Conservation (phyloP, 2,113 vertebrate genomes). For the Engystomops pustulosus region DNA sequence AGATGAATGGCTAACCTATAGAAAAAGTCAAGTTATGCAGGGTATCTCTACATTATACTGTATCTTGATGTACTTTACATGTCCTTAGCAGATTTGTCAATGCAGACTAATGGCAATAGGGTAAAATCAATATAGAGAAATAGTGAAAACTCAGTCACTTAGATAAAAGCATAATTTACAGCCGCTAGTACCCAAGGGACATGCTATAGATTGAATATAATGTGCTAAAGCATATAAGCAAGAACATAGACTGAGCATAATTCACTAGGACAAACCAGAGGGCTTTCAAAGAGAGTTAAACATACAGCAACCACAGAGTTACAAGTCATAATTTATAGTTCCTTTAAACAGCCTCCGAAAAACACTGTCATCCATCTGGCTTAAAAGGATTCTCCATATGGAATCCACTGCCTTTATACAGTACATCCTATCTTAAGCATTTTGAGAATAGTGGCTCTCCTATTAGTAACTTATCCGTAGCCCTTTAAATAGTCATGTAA, state of each 20-base stretch:
- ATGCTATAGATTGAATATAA: background rate
- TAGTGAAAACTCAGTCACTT: background rate
- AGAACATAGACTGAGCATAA: background rate
- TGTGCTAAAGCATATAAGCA: background rate
- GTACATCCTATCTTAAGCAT: background rate
- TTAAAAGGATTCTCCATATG: background rate
- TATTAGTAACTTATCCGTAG: background rate
- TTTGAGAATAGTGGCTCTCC: background rate
- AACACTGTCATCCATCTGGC: background rate
- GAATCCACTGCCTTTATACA: background rate
- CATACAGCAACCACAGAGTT: background rate
- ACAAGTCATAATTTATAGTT: background rate
- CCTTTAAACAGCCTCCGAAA: background rate
- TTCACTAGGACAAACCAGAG: background rate
- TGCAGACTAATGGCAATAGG: background rate
- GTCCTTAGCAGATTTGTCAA: background rate
- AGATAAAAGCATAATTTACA: constrained; percentile 6
- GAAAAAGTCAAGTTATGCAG: no score
- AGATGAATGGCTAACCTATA: no score
- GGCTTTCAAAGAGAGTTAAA: background rate
- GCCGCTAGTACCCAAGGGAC: background rate
- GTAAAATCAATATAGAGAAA: background rate
- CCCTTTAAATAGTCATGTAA: background rate
- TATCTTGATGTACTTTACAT: background rate
- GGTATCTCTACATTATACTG: no score